These are phyloP conservation scores for Drosophila obscura DNA, from an alignment of 1,140 invertebrate species.

Conservation along the genomic window DNA sequence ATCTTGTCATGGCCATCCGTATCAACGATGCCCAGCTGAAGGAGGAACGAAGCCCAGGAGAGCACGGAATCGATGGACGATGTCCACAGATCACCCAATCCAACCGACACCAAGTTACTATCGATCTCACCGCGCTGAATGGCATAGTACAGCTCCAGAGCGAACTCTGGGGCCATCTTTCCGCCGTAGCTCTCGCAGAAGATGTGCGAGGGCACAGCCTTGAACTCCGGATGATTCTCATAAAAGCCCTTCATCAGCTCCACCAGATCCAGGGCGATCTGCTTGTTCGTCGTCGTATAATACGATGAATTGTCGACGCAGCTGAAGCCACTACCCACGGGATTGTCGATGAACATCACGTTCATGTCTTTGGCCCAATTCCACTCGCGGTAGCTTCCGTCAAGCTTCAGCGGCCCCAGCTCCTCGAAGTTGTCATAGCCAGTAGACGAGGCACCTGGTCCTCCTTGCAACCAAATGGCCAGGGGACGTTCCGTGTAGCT, in stretches of 20 bases:
- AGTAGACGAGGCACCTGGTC: conserved; percentile 90
- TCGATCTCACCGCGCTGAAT: conserved; percentile 87
- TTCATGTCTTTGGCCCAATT: conserved; percentile 93
- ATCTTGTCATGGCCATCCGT: conserved; percentile 86
- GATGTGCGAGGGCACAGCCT: conserved; percentile 91
- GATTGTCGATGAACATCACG: conserved; percentile 94
- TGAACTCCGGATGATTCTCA: conserved; percentile 87
- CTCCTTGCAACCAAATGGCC: conserved; percentile 92
- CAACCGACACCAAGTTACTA: conserved; percentile 91
- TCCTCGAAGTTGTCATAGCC: conserved; percentile 92
- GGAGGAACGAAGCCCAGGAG: conserved; percentile 90
- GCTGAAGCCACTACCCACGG: conserved; percentile 94
- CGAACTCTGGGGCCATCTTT: conserved; percentile 95
- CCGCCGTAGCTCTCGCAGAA: conserved; percentile 95
- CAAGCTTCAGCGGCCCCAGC: conserved; percentile 88
- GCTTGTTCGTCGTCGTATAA: conserved; percentile 87
- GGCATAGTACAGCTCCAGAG: conserved; percentile 85
- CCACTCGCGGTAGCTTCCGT: conserved; percentile 87
- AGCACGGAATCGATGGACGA: conserved; percentile 92
- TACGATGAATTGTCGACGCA: conserved; percentile 87
- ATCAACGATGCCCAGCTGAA: conserved; percentile 87
- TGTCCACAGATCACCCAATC: conserved; percentile 94
- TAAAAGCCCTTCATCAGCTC: conserved; percentile 89
- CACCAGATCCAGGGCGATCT: conserved; percentile 92
- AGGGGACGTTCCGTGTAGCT: conserved; percentile 88